These are phyloP conservation scores for Caenorhabditis inopinata DNA, from an alignment of 1,140 invertebrate genomes.

Conservation along the genomic window DNA sequence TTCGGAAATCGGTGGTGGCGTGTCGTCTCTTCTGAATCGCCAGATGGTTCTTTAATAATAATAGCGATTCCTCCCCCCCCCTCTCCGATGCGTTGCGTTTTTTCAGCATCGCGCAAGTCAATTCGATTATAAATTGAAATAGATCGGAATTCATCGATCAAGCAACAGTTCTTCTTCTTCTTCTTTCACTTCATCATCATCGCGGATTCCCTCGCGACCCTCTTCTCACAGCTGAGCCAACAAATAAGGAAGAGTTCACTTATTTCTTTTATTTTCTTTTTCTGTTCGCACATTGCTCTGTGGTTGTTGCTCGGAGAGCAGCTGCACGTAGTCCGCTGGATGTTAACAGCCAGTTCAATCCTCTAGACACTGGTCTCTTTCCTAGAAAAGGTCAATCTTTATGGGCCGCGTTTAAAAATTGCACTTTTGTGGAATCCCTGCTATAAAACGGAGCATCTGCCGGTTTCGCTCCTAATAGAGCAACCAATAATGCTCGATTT, in stretches of 20 bases:
- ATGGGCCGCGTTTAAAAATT: no score
- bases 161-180: background rate
- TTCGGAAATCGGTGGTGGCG: background rate
- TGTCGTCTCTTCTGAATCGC: background rate
- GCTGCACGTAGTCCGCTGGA: background rate
- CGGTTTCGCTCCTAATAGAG: no score
- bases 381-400: no score
- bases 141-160: conserved; percentile 18
- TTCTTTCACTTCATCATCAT: background rate
- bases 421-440: no score
- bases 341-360: no score
- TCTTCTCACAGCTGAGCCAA: background rate
- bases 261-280: conserved; percentile 14
- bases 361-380: no score
- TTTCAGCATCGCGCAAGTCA: background rate
- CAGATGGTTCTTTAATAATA: conserved; percentile 19
- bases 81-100: background rate
- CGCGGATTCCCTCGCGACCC: background rate
- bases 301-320: background rate
- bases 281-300: background rate
- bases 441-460: no score
- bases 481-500: no score
- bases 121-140: conserved; percentile 33
- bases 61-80: background rate
- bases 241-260: background rate